These are phyloP conservation scores for Oscheius sp. DNA, from an alignment of 2,888 invertebrate species.

Conservation along the genomic window DNA sequence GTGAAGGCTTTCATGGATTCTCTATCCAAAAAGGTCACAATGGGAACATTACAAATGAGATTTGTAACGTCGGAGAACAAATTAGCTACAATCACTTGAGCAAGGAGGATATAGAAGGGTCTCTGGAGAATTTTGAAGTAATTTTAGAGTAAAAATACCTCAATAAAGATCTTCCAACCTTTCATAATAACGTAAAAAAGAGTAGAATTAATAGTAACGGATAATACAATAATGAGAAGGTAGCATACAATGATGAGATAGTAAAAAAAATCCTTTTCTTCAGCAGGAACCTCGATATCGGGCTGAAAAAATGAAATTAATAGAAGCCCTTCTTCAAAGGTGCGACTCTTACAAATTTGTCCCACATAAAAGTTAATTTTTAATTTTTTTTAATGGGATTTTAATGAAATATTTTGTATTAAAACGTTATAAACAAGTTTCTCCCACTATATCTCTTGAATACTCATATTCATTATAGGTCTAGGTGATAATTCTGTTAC, in stretches of 20 bases:
- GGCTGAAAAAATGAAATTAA: conserved; percentile 14
- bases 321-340: too few relatives aligned
- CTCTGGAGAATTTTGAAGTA: neutral
- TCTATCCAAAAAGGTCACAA: neutral
- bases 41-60: neutral
- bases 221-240: neutral
- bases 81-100: neutral
- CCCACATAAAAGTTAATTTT: too few relatives aligned
- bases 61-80: neutral
- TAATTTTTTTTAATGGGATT: too few relatives aligned
- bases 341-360: too few relatives aligned
- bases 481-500: too few relatives aligned
- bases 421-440: too few relatives aligned
- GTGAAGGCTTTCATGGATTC: neutral
- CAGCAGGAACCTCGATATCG: neutral
- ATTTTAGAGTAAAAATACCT: neutral
- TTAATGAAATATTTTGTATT: too few relatives aligned
- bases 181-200: neutral
- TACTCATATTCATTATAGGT: too few relatives aligned
- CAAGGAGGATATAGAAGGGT: neutral
- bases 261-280: neutral
- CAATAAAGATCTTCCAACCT: neutral
- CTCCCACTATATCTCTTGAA: too few relatives aligned
- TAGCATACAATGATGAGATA: neutral
- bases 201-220: neutral